These are phyloP conservation scores for Chaitophorus viminalis DNA, from an alignment of 2,888 invertebrate genomes.

Conservation along the genomic window DNA sequence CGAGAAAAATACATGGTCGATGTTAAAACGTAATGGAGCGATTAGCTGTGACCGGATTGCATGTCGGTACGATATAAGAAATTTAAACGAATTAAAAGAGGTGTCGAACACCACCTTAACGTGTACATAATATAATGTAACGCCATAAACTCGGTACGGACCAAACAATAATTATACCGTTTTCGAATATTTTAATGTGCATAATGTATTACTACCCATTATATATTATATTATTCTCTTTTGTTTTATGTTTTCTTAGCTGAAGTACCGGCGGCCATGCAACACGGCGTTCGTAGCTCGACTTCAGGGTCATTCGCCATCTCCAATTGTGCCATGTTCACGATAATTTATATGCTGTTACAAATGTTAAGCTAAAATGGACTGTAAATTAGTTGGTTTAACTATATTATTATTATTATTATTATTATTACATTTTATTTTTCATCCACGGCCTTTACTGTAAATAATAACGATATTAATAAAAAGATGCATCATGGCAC, in stretches of 20 bases:
- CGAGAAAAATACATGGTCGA: neutral
- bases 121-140: too few relatives aligned
- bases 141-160: too few relatives aligned
- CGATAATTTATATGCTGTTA: constrained; percentile 48
- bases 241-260: constrained; percentile 69
- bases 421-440: neutral
- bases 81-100: constrained; percentile 32
- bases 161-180: constrained; percentile 3
- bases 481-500: neutral
- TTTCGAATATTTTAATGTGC: constrained; percentile 12
- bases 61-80: neutral
- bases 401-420: neutral
- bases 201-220: neutral
- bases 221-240: neutral
- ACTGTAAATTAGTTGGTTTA: neutral
- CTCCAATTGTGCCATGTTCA: constrained; percentile 54
- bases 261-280: constrained; percentile 82
- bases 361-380: constrained; percentile 58
- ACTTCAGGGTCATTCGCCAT: constrained; percentile 59
- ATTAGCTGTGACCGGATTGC: constrained; percentile 16
- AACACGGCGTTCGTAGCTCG: constrained; percentile 72
- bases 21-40: constrained; percentile 33
- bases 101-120: constrained; percentile 16
- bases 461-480: neutral
- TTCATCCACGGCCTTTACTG: neutral